Base-by-base conservation (phyloP, 2,797 vertebrate genomes). In the Xiphophorus birchmanni region DNA sequence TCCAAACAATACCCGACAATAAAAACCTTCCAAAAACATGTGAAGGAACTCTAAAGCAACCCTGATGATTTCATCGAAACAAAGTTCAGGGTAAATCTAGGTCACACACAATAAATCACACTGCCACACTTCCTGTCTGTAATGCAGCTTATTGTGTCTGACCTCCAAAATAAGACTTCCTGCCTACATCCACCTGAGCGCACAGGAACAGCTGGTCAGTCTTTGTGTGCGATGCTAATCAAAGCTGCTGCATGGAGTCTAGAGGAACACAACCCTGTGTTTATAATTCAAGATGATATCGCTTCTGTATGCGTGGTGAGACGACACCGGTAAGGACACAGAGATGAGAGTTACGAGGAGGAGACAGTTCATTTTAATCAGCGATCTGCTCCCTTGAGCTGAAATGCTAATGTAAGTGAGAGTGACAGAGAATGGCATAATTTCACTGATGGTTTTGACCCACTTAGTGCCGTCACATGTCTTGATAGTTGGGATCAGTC, bases 371-470 rank as follows among this genome's bases (percentile, higher is more conserved):
- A 42, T 83, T 87, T 88, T 83, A 91, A 92, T 91, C 84, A 91
- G 90, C 4, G 54, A 84, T 84, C 79, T 9, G 45, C 69, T 94
- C 91, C 86, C 87, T 42, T 75, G 87, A 91, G 90, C 79, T 58
- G 77, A n/a, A 80, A 81, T 47, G 73, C 82, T 79, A 79, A 23
- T 65, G 69, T 63, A 76, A 71, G 75, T 1, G 56, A 67, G 75
- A 54, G 80, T 83, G 42, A 23, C 72, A 58, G 77, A 78, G 81
- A 81, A 90, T 86, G 91, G 84, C 89, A 94, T 81, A 37, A 90
- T 91, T 93, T 90, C 81, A 8, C 85, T 85, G 89, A 86, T 93
- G 88, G 87, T 88, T 93, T 84, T 93, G 93, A 94, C 93, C 93
- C 91, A 95, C 60, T 93, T 94, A 78, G 48, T 82, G 71, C 15